Evolutionary conservation across 2,888 invertebrate species (phyloP).

Genomic region (Cheilosia urbana): DNA sequence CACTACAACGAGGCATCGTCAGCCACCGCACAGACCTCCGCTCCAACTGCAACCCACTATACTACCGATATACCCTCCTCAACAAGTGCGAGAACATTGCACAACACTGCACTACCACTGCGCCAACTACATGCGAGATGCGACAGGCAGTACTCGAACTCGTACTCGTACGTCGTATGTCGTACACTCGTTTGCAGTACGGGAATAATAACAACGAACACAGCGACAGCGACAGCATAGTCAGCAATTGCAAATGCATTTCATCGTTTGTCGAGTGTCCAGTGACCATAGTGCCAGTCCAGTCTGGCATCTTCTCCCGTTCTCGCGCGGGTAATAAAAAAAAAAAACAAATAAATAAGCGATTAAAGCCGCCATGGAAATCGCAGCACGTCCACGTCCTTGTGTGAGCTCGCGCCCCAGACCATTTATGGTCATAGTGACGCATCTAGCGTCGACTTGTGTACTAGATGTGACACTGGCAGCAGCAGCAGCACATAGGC

Average conservation of each 20-base stretch:
- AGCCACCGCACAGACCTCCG: constrained; percentile 35
- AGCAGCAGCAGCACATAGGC: constrained; percentile 5
- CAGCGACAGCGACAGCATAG: not conserved
- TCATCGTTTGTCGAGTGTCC: constrained; percentile 19
- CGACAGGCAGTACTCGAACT: not conserved
- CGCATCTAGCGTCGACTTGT: constrained; percentile 62
- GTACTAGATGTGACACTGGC: constrained; percentile 59
- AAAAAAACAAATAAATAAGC: constrained; percentile 75
- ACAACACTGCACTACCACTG: constrained; percentile 50
- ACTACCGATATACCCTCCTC: constrained; percentile 47
- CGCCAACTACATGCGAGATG: constrained; percentile 13
- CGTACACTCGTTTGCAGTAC: not conserved
- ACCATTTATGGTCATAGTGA: constrained; percentile 74
- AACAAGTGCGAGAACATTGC: constrained; percentile 74
- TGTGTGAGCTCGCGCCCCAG: constrained; percentile 70
- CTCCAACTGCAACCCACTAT: constrained; percentile 40
- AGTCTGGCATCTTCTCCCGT: constrained; percentile 5
- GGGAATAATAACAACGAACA: too few relatives aligned
- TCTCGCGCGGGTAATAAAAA: constrained; percentile 66
- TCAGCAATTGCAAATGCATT: constrained; percentile 43
- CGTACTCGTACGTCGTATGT: not conserved
- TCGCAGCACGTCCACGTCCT: constrained; percentile 75
- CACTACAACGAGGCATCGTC: constrained; percentile 56
- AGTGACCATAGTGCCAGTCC: not conserved
- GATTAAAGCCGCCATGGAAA: constrained; percentile 73